Percentiles rank a stretch among this genome's conserved stretches.
These are phyloP conservation scores for Aphidoletes aphidimyza DNA, from an alignment of 2,888 invertebrate genomes.

Conservation along the genomic window DNA sequence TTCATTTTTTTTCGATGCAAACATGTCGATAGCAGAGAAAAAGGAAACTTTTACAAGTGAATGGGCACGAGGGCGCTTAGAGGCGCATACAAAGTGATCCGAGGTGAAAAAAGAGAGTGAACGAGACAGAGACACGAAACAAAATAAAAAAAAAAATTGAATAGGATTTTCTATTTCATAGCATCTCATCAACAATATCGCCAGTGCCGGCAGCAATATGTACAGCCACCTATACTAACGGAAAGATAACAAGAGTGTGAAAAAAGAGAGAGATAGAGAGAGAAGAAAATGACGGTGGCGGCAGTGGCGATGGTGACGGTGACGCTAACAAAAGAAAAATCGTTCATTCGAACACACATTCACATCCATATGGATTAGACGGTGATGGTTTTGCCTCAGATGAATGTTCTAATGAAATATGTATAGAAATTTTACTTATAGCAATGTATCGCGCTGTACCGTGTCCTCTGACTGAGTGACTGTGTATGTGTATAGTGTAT, in stretches of 20 bases:
- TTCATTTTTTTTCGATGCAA: background rate
- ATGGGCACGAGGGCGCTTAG: background rate
- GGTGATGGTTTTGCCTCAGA: background rate
- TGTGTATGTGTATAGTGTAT: too few relatives aligned
- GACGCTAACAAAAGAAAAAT: background rate
- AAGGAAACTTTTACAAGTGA: background rate
- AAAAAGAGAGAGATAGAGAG: background rate
- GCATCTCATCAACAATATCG: constrained; percentile 14
- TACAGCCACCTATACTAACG: constrained; percentile 20
- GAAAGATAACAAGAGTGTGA: constrained; percentile 20
- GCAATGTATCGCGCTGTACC: background rate
- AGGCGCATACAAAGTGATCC: background rate
- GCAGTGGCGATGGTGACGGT: background rate
- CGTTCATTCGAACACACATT: background rate
- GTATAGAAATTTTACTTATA: constrained; percentile 3
- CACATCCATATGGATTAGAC: constrained; percentile 16
- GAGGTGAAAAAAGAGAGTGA: too few relatives aligned
- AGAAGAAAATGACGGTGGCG: too few relatives aligned
- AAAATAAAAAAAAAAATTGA: too few relatives aligned
- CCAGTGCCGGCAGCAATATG: constrained; percentile 20
- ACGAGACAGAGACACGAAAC: background rate
- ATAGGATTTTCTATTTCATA: constrained; percentile 5
- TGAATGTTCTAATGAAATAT: constrained; percentile 21
- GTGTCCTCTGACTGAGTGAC: too few relatives aligned
- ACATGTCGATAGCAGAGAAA: background rate